Base-by-base conservation (phyloP, 2,797 vertebrate species). In the Diglossa cyanea region DNA sequence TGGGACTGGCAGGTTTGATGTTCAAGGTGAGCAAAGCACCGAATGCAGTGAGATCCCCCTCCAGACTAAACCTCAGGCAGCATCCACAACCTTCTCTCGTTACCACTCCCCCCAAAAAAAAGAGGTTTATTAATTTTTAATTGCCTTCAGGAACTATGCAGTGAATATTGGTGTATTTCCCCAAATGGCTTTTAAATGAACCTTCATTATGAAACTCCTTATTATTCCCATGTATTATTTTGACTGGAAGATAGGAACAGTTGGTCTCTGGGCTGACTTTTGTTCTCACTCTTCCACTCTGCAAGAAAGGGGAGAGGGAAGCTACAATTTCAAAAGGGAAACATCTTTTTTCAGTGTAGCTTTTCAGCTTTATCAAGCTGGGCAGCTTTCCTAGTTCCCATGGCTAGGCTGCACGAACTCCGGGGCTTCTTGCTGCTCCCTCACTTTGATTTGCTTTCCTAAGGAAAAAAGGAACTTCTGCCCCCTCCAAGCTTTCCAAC, bases 151-250 rank as follows among this genome's bases (percentile, higher is more conserved):
- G 63, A 83, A 47, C 47, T 35, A 14, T 31, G 42, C 20, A 51
- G 23, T 9, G 23, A 86, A 48, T 83, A 68, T 13, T 53, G 9
- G 11, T 30, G 30, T 54, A 54, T 63, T 96, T 63, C 33, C 67
- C 62, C 28, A 60, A 77, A 44, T 67, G 19, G 47, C 26, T 85
- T 81, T 68, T 71, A 86, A 75, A 77, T 50, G 30, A 94, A 72
- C 54, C 35, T 60, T 80, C 0, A 0, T 77, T 60, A 88, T 10
- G n/a, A 65, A 90, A 75, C 42, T 79, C 63, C 39, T 3, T 45
- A 63, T 86, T 82, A 77, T 74, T 72, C 35, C 37, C 44, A n/a
- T 39, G 24, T 65, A 81, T 81, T 72, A 75, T n/a, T 81, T 51
- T 68, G 67, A 62, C 85, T 73, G 31, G 30, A 77, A 77, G 44